Evolutionary conservation across 2,888 invertebrate genomes (phyloP).

Genomic region (Panopea generosa): DNA sequence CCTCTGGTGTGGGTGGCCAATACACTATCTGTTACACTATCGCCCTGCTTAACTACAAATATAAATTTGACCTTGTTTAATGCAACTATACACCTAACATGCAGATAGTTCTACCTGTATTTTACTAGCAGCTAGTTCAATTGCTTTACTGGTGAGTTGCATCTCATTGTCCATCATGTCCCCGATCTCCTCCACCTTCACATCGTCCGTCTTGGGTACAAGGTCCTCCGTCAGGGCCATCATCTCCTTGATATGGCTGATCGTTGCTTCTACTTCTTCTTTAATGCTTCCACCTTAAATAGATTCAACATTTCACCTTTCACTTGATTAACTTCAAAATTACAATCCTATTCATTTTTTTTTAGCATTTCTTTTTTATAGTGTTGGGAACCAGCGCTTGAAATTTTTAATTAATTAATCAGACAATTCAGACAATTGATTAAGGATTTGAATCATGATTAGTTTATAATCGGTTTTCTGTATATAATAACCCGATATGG

Average conservation of each 20-base stretch:
- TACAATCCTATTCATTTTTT: no score
- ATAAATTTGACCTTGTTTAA: no score
- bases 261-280: constrained; percentile 52
- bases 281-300: constrained; percentile 59
- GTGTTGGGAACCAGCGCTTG: no score
- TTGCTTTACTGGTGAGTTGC: constrained; percentile 95
- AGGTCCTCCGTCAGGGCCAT: constrained; percentile 78
- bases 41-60: no score
- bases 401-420: no score
- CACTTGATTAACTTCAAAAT: neutral
- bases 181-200: constrained; percentile 87
- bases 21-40: no score
- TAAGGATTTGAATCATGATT: no score
- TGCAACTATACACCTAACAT: no score
- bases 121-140: constrained; percentile 95
- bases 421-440: no score
- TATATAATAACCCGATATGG: no score
- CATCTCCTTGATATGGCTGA: constrained; percentile 68
- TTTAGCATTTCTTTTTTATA: neutral
- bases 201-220: constrained; percentile 83
- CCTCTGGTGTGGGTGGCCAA: no score
- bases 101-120: constrained; percentile 89
- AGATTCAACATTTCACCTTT: neutral
- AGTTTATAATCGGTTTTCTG: no score
- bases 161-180: constrained; percentile 96